Base-by-base conservation (phyloP, 2,888 invertebrate genomes). In the Matsumyia berberina region DNA sequence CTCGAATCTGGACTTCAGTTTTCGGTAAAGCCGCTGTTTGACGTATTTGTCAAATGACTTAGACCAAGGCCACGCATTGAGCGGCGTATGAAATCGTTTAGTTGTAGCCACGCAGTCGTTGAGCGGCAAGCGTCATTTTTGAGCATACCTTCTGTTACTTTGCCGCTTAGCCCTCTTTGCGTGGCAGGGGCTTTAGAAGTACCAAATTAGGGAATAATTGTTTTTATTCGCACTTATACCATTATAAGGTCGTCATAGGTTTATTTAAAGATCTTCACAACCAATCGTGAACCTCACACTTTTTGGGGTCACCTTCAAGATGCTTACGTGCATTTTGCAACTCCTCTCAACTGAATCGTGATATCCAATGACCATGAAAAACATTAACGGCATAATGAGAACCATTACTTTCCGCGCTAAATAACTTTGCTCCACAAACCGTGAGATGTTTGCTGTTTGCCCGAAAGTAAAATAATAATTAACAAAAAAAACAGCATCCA, bases 331-430 rank as follows among this genome's bases (percentile, higher is more conserved):
- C 60, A 51, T 35, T 44, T 44, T 44, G 37, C 42, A 58, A 60
- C 60, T 15, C 42, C 58, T 33, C 49, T 69, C 67, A 51, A 33
- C 17, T 39, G 51, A 19, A 73, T 73, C 83, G 73, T 73, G 72
- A 29, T 60, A 67, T 62, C 60, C 73, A 83, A 78, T 83, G 73
- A 67, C 83, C 83, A 83, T 83, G 83, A 73, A 67, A 76, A 73
- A 39, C 19, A 78, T 73, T 72, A 72, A 35, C 72, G 35, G 12
- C 31, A 35, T 42, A 67, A 67, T 67, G 78, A 73, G 78, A 72
- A 44, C 39, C 51, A 73, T 78, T 73, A 73, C 67, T 78, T 83
- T 83, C 78, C 49, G 78, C 73, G 62, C 83, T 67, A 73, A 67
- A 83, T 78, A 67, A 51, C 49, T 66, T 51, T 49, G 58, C 72